Conservation (phyloP, 2,888 invertebrate genomes). For the Rutpela maculata region DNA sequence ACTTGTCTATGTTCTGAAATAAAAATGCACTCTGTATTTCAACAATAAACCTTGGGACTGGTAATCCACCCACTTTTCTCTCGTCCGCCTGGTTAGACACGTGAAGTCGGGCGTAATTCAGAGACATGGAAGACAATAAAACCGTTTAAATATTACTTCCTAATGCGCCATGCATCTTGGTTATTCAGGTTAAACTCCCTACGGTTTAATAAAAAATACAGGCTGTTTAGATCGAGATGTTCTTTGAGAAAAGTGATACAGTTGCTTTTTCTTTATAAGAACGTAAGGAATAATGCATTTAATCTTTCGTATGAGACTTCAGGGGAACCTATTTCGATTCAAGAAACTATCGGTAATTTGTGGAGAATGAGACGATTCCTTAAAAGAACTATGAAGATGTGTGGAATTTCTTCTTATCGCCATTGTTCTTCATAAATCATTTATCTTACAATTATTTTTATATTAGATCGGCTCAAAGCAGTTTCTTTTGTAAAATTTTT, state of each 20-base stretch:
- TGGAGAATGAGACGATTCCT: too few relatives aligned
- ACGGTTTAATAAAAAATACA: constrained; percentile 5
- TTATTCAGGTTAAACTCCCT: constrained; percentile 41
- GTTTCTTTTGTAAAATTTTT: too few relatives aligned
- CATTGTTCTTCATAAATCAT: too few relatives aligned
- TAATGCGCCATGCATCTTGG: constrained; percentile 36
- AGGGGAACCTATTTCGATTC: too few relatives aligned
- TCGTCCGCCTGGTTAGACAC: constrained; percentile 43
- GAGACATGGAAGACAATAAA: constrained; percentile 50
- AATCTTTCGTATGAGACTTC: too few relatives aligned
- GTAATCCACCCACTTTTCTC: constrained; percentile 13
- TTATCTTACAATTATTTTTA: too few relatives aligned
- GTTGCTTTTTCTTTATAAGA: too few relatives aligned
- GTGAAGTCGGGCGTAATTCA: constrained; percentile 41
- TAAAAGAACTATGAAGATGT: too few relatives aligned
- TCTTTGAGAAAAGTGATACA: neutral
- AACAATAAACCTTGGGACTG: neutral
- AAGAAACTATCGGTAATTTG: too few relatives aligned
- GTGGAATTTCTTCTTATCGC: too few relatives aligned
- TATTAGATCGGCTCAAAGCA: too few relatives aligned
- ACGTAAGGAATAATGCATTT: too few relatives aligned
- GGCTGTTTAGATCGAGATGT: neutral
- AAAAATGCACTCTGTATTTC: constrained; percentile 2
- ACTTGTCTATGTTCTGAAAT: neutral
- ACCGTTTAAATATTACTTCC: constrained; percentile 47